phyloP scores from a whole-genome alignment of 2,888 invertebrate species.

The Morpho deidamia region DNA sequence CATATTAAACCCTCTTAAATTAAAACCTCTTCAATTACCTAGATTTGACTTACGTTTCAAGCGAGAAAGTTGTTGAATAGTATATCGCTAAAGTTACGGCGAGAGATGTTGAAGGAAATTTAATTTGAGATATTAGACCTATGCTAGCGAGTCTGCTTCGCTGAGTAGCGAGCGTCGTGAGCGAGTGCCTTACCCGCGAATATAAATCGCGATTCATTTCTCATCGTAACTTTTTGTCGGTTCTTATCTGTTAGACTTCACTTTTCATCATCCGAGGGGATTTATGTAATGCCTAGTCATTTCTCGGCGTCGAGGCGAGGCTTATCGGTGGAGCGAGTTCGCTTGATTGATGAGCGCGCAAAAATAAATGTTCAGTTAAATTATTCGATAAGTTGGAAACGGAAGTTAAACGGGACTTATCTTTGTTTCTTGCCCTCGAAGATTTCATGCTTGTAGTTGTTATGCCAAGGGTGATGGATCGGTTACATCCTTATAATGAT shows the following conservation, averaged over 20 bases:
- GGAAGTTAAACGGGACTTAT: conserved; percentile 80
- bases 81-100: no score
- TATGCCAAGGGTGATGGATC: conserved; percentile 71
- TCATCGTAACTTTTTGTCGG: conserved; percentile 80
- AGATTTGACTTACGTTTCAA: no score
- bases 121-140: background rate
- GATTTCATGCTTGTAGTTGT: conserved; percentile 73
- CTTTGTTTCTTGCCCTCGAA: conserved; percentile 73
- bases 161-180: conserved; percentile 19
- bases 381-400: conserved; percentile 80
- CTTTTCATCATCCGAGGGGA: conserved; percentile 80
- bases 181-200: conserved; percentile 46
- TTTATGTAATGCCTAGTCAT: conserved; percentile 81
- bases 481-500: conserved; percentile 28
- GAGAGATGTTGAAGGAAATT: background rate
- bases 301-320: conserved; percentile 78
- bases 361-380: conserved; percentile 80
- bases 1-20: no score
- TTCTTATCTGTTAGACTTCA: conserved; percentile 80
- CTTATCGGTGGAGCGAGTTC: conserved; percentile 74
- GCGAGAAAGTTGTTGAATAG: no score
- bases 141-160: conserved; percentile 9
- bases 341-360: conserved; percentile 80
- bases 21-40: no score
- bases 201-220: conserved; percentile 80